phyloP scores from a whole-genome alignment of 2,888 invertebrate species.

The Seladonia tumulorum region DNA sequence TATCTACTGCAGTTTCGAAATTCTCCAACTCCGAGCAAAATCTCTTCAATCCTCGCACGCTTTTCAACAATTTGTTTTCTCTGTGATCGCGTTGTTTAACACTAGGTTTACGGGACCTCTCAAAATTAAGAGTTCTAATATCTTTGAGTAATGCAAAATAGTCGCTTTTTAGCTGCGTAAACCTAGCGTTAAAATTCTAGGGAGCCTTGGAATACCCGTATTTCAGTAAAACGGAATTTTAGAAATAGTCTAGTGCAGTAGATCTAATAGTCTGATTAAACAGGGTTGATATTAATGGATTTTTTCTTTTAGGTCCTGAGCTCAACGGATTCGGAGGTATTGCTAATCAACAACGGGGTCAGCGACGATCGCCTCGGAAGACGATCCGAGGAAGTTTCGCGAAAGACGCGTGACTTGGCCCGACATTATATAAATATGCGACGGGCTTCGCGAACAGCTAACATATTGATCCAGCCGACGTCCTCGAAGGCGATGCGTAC shows the following conservation, averaged over 20 bases:
- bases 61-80: too few relatives aligned
- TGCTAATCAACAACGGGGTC: not conserved
- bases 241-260: not conserved
- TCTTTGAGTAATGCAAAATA: too few relatives aligned
- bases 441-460: slow-evolving; percentile 50
- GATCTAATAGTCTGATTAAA: not conserved
- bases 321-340: not conserved
- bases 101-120: too few relatives aligned
- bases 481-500: slow-evolving; percentile 42
- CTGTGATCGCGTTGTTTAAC: too few relatives aligned
- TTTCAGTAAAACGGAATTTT: not conserved
- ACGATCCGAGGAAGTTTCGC: not conserved
- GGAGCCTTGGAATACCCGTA: too few relatives aligned
- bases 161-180: too few relatives aligned
- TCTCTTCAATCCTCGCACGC: not conserved
- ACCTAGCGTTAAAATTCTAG: too few relatives aligned
- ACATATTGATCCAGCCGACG: slow-evolving; percentile 57
- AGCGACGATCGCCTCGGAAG: not conserved
- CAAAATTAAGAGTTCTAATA: too few relatives aligned
- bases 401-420: not conserved
- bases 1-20: not conserved
- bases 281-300: not conserved
- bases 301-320: not conserved
- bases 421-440: slow-evolving; percentile 49
- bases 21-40: not conserved